phyloP scores from a whole-genome alignment of 2,888 invertebrate species.

The Pterostichus niger region DNA sequence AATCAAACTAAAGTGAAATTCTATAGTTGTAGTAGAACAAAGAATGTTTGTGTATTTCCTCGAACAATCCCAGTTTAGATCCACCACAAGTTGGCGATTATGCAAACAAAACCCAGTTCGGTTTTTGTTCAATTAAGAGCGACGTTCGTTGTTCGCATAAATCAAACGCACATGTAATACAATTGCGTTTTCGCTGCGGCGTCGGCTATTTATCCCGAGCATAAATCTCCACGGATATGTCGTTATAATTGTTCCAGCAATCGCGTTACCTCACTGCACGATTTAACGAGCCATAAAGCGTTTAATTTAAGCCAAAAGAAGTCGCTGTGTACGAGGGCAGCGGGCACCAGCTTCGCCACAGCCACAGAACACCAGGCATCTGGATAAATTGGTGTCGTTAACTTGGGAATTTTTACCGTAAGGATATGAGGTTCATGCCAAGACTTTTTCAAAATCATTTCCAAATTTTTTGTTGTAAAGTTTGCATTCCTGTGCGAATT shows the following conservation, averaged over 20 bases:
- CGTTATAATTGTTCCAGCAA: constrained; percentile 65
- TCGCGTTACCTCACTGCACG: constrained; percentile 62
- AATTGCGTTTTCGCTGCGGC: constrained; percentile 39
- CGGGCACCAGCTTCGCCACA: neutral
- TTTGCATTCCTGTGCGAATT: no score
- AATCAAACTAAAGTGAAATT: no score
- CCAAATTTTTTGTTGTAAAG: no score
- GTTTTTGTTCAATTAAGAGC: constrained; percentile 46
- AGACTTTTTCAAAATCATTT: no score
- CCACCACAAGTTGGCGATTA: neutral
- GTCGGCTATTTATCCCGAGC: constrained; percentile 57
- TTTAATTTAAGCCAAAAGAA: constrained; percentile 66
- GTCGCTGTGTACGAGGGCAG: constrained; percentile 14
- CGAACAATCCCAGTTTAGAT: no score
- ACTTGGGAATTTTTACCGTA: no score
- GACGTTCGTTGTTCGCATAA: constrained; percentile 59
- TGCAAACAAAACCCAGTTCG: neutral
- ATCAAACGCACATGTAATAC: constrained; percentile 59
- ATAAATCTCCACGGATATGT: constrained; percentile 64
- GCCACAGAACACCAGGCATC: neutral
- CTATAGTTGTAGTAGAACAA: no score
- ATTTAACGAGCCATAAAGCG: constrained; percentile 65
- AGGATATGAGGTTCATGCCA: no score
- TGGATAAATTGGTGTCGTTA: no score
- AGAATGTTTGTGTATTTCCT: no score